Evolutionary conservation across 1,140 invertebrate genomes (phyloP), one percentile per base, ranked within the genome.

Genomic region (Pectinophora gossypiella): DNA sequence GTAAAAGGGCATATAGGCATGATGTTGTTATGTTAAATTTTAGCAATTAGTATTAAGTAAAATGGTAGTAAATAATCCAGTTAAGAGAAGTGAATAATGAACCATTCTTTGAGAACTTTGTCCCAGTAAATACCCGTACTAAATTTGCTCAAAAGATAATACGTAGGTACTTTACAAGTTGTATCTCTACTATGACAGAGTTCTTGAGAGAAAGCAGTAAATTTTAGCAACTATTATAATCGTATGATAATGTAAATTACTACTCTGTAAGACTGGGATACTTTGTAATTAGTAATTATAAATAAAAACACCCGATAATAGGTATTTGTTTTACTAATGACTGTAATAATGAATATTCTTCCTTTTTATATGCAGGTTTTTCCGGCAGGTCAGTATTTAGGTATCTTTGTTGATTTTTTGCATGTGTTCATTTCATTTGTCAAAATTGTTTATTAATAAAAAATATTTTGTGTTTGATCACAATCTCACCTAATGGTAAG

Each of bases 331-430:
- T 32, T 7, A 32, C 27, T 3, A 32, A 32, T 32, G 9, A 5
- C 4, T 5, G 4, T 23, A 32, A 3, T 32, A 32, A 32, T 32
- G 27, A 9, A 32, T 19, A 36, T 18, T 35, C 13, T 48, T 48
- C 42, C 36, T 16, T 18, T 51, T 18, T 22, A n/a, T 40, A 36
- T 19, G 15, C 27, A 48, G 47, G 32, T 35, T 38, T 48, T 12
- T 36, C n/a, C 6, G 15, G 16, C 15, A 51, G 48, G 38, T 51
- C 19, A 48, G 47, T 48, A 48, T 48, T 23, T 48, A 38, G 20
- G 12, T 0, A 19, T 35, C 18, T 44, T 23, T 0, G 9, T 32
- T 32, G 9, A 32, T 7, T 32, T 32, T 9, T 32, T 32, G 27
- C 27, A 32, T 32, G 27, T 9, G n/a, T 32, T 32, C n/a, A 32